These are phyloP conservation scores for Nomada lathburiana DNA, from an alignment of 2,888 invertebrate genomes.

Conservation along the genomic window DNA sequence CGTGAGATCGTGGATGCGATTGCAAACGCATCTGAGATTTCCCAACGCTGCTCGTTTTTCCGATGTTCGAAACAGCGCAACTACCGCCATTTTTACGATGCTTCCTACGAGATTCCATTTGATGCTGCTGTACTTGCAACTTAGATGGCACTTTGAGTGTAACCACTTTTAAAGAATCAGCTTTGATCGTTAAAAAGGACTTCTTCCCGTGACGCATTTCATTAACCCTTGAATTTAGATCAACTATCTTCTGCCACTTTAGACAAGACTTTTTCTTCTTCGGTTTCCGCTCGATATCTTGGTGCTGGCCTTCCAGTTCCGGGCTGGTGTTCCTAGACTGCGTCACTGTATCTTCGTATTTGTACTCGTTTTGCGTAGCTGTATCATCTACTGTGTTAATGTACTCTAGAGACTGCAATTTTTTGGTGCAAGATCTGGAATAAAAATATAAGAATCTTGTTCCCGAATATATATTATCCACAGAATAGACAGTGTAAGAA, in stretches of 20 bases:
- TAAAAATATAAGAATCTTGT: not conserved
- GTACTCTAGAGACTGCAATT: slow-evolving; percentile 84
- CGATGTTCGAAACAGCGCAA: slow-evolving; percentile 6
- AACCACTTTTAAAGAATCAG: slow-evolving; percentile 76
- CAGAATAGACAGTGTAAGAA: not conserved
- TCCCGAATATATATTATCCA: no score
- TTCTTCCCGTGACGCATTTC: slow-evolving; percentile 43
- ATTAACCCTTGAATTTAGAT: slow-evolving; percentile 61
- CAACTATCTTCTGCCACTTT: slow-evolving; percentile 75
- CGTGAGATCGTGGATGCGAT: slow-evolving; percentile 17
- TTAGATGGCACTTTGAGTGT: slow-evolving; percentile 62
- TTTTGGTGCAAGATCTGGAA: slow-evolving; percentile 88
- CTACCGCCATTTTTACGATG: slow-evolving; percentile 14
- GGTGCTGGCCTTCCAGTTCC: slow-evolving; percentile 15
- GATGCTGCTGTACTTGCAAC: slow-evolving; percentile 63
- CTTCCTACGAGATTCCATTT: slow-evolving; percentile 75
- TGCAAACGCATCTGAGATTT: slow-evolving; percentile 47
- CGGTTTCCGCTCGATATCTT: slow-evolving; percentile 68
- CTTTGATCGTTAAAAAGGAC: slow-evolving; percentile 67
- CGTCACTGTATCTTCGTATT: not conserved
- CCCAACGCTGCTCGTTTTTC: not conserved
- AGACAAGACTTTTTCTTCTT: slow-evolving; percentile 75
- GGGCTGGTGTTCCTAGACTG: slow-evolving; percentile 5
- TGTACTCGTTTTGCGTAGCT: slow-evolving; percentile 65
- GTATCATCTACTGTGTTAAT: slow-evolving; percentile 42